phyloP scores from a whole-genome alignment of 2,113 vertebrate species.

The Passer montanus region DNA sequence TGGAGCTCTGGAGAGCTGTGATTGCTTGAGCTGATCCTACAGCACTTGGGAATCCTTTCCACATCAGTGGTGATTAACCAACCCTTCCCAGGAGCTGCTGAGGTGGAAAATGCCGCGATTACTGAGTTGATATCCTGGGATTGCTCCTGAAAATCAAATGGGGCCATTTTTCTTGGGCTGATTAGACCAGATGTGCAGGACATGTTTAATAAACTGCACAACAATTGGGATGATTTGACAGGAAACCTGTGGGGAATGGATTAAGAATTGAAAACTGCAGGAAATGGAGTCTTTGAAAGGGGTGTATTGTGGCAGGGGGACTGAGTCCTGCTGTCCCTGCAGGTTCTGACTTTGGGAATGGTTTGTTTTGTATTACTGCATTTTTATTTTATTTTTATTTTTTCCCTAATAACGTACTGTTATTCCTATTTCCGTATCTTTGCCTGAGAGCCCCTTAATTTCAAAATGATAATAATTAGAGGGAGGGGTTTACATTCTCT shows the following conservation, averaged over 20 bases:
- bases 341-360: too few relatives aligned
- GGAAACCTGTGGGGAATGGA: neutral
- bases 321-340: neutral
- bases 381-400: neutral
- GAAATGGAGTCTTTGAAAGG: neutral
- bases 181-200: neutral
- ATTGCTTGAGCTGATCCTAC: neutral
- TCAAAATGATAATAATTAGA: neutral
- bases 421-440: neutral
- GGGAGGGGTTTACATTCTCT: neutral
- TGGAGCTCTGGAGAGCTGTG: neutral
- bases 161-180: neutral
- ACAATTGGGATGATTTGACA: neutral
- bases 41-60: neutral
- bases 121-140: neutral
- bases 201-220: constrained; percentile 9
- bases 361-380: neutral
- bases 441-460: neutral
- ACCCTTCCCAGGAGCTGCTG: neutral
- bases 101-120: neutral
- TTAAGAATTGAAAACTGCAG: neutral
- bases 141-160: neutral
- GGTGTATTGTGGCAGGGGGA: neutral
- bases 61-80: neutral
- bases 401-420: neutral